A percentile compares a stretch with the other conserved stretches of the same genome.
phyloP scores from a whole-genome alignment of 2,888 invertebrate species.

The Trilocha varians region DNA sequence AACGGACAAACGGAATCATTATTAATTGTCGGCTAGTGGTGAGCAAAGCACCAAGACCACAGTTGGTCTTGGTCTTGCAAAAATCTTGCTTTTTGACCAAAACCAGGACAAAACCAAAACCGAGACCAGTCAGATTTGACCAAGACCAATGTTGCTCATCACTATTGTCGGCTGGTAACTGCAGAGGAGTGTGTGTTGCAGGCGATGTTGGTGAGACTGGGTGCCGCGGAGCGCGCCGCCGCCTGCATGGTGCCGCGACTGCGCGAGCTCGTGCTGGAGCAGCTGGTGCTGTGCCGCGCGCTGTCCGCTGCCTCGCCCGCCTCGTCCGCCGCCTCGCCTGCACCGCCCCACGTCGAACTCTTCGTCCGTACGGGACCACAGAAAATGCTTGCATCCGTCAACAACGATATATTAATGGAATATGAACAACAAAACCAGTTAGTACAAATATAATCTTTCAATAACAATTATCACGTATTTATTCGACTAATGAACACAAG shows the following conservation, averaged over 20 bases:
- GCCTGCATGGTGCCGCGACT: conserved; percentile 68
- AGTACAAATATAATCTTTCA: too few relatives aligned
- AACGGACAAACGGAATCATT: too few relatives aligned
- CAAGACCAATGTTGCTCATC: too few relatives aligned
- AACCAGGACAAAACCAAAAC: too few relatives aligned
- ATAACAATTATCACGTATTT: too few relatives aligned
- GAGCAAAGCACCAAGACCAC: too few relatives aligned
- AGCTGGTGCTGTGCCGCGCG: conserved; percentile 59
- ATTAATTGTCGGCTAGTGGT: conserved; percentile 10
- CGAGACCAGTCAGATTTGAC: too few relatives aligned
- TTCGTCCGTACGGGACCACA: conserved; percentile 78
- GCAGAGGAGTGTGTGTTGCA: conserved; percentile 25
- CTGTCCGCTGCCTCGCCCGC: conserved; percentile 23
- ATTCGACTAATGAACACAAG: too few relatives aligned
- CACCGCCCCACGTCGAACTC: conserved; percentile 75
- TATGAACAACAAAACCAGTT: conserved; percentile 65
- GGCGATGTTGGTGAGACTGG: conserved; percentile 72
- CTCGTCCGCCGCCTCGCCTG: conserved; percentile 30
- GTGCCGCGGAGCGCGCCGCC: conserved; percentile 70
- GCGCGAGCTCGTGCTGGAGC: conserved; percentile 71
- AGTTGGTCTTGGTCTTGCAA: too few relatives aligned
- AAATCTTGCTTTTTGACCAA: too few relatives aligned
- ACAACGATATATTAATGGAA: conserved; percentile 78
- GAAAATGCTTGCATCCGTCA: conserved; percentile 78
- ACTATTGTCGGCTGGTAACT: neutral